phyloP scores from a whole-genome alignment of 2,113 vertebrate genomes.

The Sylvilagus bachmani region DNA sequence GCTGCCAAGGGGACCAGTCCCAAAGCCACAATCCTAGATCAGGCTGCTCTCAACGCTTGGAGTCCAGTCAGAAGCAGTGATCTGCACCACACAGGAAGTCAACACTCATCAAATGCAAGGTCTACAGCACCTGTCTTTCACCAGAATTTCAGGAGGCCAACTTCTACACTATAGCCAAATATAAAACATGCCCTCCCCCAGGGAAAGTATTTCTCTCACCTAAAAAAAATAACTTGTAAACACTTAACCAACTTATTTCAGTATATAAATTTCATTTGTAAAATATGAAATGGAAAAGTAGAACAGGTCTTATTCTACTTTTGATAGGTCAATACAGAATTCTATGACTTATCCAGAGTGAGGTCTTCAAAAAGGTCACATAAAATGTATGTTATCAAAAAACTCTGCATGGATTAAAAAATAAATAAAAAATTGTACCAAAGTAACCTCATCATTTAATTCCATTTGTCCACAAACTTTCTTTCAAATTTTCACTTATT shows the following conservation, averaged over 20 bases:
- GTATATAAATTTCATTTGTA: neutral
- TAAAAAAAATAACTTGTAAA: conserved; percentile 22
- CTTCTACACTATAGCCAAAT: neutral
- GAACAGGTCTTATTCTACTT: neutral
- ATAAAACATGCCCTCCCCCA: neutral
- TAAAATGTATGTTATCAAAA: too few species aligned
- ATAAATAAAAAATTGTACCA: too few species aligned
- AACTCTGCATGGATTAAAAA: too few species aligned
- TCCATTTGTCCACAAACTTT: too few species aligned
- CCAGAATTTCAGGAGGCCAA: neutral
- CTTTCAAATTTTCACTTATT: too few species aligned
- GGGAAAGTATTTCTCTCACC: neutral
- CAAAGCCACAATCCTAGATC: neutral
- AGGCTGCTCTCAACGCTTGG: neutral
- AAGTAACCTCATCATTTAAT: too few species aligned
- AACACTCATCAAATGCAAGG: neutral
- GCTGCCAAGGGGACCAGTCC: neutral
- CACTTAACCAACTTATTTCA: neutral
- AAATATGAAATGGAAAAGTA: conserved; percentile 25
- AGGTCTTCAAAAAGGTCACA: too few species aligned
- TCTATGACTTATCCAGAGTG: neutral
- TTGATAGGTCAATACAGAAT: neutral
- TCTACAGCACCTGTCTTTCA: neutral
- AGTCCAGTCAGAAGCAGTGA: conserved; percentile 36
- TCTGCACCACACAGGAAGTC: neutral